Percentiles rank a stretch among this genome's conserved stretches.
phyloP scores from a whole-genome alignment of 2,888 invertebrate species.

The Metalampra italica region DNA sequence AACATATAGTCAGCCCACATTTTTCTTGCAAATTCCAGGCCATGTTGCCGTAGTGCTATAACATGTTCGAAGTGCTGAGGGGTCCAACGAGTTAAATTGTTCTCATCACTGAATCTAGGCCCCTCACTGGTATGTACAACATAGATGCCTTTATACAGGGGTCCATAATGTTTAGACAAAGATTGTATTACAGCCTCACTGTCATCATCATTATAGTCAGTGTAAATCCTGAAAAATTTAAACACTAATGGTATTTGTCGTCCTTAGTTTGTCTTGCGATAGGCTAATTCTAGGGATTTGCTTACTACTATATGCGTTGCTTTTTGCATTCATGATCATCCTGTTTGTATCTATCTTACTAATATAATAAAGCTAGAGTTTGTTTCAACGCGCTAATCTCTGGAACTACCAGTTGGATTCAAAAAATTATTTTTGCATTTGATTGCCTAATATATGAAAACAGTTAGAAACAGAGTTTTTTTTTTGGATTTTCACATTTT shows the following conservation, averaged over 20 bases:
- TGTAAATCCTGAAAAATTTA: constrained; percentile 82
- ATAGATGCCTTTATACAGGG: constrained; percentile 85
- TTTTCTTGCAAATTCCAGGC: constrained; percentile 83
- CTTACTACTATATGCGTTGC: too few relatives aligned
- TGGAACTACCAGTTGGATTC: too few relatives aligned
- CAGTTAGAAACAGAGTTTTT: too few relatives aligned
- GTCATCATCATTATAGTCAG: constrained; percentile 91
- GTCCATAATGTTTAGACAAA: constrained; percentile 82
- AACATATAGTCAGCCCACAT: constrained; percentile 94
- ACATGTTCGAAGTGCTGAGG: constrained; percentile 85
- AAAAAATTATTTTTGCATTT: too few relatives aligned
- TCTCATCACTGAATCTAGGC: constrained; percentile 75
- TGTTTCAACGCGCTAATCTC: too few relatives aligned
- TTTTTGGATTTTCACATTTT: too few relatives aligned
- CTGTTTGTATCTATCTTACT: too few relatives aligned
- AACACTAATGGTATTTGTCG: not conserved
- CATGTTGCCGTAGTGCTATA: constrained; percentile 87
- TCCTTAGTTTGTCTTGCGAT: too few relatives aligned
- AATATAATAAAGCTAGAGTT: too few relatives aligned
- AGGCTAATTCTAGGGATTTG: too few relatives aligned
- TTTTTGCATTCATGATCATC: too few relatives aligned
- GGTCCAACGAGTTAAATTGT: constrained; percentile 86
- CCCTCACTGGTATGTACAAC: constrained; percentile 67
- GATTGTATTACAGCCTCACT: constrained; percentile 84
- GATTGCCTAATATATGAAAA: too few relatives aligned